These are phyloP conservation scores for Gymnothorax javanicus DNA, from an alignment of 2,797 vertebrate genomes.

Conservation along the genomic window DNA sequence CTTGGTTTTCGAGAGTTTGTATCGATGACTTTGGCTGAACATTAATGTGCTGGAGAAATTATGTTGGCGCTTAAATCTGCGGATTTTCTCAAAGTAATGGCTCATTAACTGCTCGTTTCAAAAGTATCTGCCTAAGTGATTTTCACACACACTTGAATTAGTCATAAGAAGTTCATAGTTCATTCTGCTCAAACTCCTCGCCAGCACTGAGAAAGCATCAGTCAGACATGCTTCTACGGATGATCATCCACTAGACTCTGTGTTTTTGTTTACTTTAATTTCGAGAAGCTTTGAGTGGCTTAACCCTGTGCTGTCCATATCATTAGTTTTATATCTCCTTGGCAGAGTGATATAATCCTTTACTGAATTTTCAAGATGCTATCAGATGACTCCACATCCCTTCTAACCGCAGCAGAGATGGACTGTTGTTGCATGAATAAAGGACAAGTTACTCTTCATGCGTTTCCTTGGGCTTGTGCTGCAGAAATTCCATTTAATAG, in stretches of 20 bases:
- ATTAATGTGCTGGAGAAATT: background rate
- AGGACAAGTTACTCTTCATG: background rate
- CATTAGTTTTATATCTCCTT: background rate
- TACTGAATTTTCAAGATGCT: background rate
- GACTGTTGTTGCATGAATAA: background rate
- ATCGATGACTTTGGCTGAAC: background rate
- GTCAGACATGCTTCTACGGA: background rate
- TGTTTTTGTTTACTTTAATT: background rate
- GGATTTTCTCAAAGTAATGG: background rate
- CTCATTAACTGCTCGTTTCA: background rate
- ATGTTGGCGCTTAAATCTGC: background rate
- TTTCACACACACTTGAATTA: background rate
- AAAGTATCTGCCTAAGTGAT: background rate
- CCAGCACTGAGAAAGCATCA: background rate
- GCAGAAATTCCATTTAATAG: background rate
- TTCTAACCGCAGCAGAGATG: background rate
- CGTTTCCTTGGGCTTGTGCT: background rate
- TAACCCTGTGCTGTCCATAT: background rate
- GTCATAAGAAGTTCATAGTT: background rate
- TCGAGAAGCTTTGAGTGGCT: background rate
- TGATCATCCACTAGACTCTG: background rate
- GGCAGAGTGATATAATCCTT: background rate
- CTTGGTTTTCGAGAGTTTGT: background rate
- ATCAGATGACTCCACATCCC: background rate
- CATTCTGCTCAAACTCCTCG: background rate